A percentile compares a stretch with the other conserved stretches of the same genome.
These are phyloP conservation scores for Austrolebias charrua DNA, from an alignment of 2,797 vertebrate species.

Conservation along the genomic window DNA sequence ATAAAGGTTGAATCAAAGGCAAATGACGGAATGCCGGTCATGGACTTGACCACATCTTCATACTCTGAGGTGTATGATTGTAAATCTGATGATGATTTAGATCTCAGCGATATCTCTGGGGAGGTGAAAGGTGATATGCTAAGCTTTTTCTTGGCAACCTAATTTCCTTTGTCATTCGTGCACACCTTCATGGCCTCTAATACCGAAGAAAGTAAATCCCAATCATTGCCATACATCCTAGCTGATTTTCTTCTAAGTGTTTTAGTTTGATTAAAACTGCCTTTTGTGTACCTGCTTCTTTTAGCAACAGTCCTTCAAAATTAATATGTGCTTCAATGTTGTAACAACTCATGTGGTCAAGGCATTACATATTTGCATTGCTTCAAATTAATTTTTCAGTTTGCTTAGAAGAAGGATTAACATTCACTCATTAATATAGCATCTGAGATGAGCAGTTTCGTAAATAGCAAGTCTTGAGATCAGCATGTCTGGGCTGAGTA, in stretches of 20 bases:
- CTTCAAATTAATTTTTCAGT: conserved; percentile 53
- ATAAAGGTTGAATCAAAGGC: conserved; percentile 80
- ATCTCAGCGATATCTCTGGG: conserved; percentile 80
- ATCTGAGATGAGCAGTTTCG: conserved; percentile 26
- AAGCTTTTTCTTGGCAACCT: conserved; percentile 59
- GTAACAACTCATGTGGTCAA: conserved; percentile 25
- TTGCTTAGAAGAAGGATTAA: conserved; percentile 66
- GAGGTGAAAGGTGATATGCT: conserved; percentile 88
- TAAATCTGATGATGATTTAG: conserved; percentile 65
- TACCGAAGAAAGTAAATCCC: conserved; percentile 48
- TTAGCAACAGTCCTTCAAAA: conserved; percentile 19
- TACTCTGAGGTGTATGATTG: conserved; percentile 83
- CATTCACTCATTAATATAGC: conserved; percentile 19
- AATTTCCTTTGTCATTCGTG: conserved; percentile 21
- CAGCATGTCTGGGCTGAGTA: conserved; percentile 68
- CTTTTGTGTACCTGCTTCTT: conserved; percentile 48
- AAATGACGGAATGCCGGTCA: conserved; percentile 74
- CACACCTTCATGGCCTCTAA: conserved; percentile 65
- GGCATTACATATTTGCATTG: conserved; percentile 51
- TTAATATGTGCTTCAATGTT: conserved; percentile 59
- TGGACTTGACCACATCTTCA: conserved; percentile 71
- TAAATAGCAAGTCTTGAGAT: conserved; percentile 53
- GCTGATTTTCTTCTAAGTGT: conserved; percentile 34
- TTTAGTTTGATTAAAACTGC: conserved; percentile 46
- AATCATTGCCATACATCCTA: conserved; percentile 53